Evolutionary conservation across 2,888 invertebrate species (phyloP), one percentile per base, ranked within the genome.

Genomic region (Sussaba pulchella): DNA sequence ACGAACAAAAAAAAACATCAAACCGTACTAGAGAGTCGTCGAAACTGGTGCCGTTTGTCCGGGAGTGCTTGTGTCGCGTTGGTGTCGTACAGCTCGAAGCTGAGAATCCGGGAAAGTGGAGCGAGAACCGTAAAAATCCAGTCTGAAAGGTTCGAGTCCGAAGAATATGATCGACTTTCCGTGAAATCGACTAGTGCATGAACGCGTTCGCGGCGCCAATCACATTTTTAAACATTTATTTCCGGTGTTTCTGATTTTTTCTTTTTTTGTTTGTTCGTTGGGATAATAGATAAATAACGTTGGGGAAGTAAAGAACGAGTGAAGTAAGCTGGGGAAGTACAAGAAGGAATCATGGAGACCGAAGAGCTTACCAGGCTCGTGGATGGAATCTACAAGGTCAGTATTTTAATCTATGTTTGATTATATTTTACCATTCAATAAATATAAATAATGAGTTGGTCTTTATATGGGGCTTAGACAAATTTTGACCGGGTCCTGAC

Each of bases 311-410:
- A 52, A 74, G 45, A 74, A 73, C 41, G 57, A 66, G 45, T 21
- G 39, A 31, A 36, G 43, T 75, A 76, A 76, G 61, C 77, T 79
- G 77, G 78, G 67, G 61, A 72, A 70, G 39, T 50, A 84, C 82
- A 82, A 83, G 85, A 84, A 73, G 61, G 76, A 73, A 88, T 85
- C 86, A 94, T 96, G 96, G 97, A 97, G 94, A 97, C 97, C 89
- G 97, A 97, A 92, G 97, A 97, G 94, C 95, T 97, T 88, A 97
- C 97, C 91, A 97, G 97, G 94, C 95, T 97, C 89, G 97, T 97
- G 89, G 97, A 97, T 93, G 97, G 97, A 89, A 97, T 97, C 91
- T 97, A 97, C 93, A 97, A 97, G 96, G 97, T 97, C 94, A 76
- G 84, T 85, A 1, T 24, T 24, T 19, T n/a, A 50, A 43, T 19